Base-by-base conservation (phyloP, 2,113 vertebrate genomes). In the Nerophis ophidion region DNA sequence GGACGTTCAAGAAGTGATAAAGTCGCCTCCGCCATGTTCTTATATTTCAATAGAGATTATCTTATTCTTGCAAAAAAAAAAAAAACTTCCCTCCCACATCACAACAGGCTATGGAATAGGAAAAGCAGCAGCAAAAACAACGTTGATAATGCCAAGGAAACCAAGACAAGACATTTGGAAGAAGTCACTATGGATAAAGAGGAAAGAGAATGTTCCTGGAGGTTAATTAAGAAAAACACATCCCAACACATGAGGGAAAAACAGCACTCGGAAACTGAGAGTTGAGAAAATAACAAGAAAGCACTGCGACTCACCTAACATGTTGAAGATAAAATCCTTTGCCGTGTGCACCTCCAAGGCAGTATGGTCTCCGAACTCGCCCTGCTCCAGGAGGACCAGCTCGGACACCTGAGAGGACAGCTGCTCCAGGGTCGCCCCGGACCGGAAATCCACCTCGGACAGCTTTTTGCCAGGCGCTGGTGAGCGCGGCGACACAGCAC, bases 271-370 rank as follows among this genome's bases (percentile, higher is more conserved):
- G 36, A 33, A 34, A 19, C 19, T 26, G 19, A 26, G 26, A 26
- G 26, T 26, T 26, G 15, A 45, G 14, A 35, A 14, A 12, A 53
- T 13, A 54, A 36, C 19, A 14, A 34, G 11, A 14, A 36, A 36
- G 51, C 67, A 64, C 74, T 34, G 35, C 44, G 35, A 56, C 77
- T 80, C 80, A 95, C 94, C 90, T 1, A 96, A 86, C 88, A 95
- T 88, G 73, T 93, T 93, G 84, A 96, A 96, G 71, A 96, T 86
- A 35, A 91, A 92, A 63, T 95, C 92, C 77, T 93, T 96, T 38
- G 93, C 93, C 0, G 81, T 91, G 77, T 93, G 91, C 35, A 93
- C 90, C 74, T 94, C 92, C n/a, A 91, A 83, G n/a, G 90, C 90
- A 0, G 90, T 87, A 71, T 90, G 84, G 68, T 92, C 89, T 35